A percentile compares a stretch with the other conserved stretches of the same genome.
Evolutionary conservation across 2,113 vertebrate species (phyloP).

Genomic region (Tylochromis polylepis): DNA sequence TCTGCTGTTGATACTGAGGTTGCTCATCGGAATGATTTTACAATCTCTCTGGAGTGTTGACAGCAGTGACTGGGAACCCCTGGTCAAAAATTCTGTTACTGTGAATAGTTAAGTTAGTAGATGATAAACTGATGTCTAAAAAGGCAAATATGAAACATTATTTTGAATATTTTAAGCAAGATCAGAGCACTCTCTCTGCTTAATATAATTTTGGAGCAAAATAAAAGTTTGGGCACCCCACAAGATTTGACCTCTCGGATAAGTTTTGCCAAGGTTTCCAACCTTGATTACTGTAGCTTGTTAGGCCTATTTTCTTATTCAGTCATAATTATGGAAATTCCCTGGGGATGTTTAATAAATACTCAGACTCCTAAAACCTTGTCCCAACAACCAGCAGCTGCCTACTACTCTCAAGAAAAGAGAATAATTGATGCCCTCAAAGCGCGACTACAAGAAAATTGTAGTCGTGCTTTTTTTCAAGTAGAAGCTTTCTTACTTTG

Average conservation of each 20-base stretch:
- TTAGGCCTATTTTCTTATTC: neutral
- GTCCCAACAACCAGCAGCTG: neutral
- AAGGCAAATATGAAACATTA: neutral
- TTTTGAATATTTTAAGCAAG: neutral
- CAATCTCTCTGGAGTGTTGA: neutral
- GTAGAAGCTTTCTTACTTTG: neutral
- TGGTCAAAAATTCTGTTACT: rapidly evolving
- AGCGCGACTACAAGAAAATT: neutral
- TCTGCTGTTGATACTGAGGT: neutral
- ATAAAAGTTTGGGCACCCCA: neutral
- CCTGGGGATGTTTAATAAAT: neutral
- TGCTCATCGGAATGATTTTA: neutral
- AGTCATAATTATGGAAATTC: neutral
- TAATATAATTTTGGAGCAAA: neutral
- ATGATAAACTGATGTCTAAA: neutral
- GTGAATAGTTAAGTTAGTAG: neutral
- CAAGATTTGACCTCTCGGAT: neutral
- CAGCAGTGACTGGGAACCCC: neutral
- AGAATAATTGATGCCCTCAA: neutral
- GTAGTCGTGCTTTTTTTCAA: neutral
- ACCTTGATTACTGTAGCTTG: neutral
- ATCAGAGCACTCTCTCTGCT: rapidly evolving
- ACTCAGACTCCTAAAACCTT: neutral
- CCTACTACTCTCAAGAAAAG: neutral
- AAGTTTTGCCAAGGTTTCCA: neutral